Evolutionary conservation across 2,797 vertebrate species (phyloP).

Genomic region (Pangasius sanitwongsei): DNA sequence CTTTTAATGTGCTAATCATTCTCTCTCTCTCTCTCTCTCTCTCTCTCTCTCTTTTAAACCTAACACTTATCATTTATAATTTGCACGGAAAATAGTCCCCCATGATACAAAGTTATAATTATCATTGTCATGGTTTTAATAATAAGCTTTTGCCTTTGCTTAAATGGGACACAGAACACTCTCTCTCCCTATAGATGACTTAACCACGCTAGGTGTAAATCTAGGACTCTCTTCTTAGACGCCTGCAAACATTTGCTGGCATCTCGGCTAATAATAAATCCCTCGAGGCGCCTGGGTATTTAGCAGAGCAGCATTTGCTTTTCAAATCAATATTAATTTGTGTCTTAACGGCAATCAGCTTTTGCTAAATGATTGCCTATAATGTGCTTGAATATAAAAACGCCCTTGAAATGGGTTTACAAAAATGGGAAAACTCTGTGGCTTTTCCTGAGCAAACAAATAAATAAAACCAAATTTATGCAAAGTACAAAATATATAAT

Average conservation of each 20-base stretch:
- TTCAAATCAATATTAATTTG: slow-evolving; percentile 48
- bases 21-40: background rate
- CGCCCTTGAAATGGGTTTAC: slow-evolving; percentile 10
- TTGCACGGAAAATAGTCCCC: slow-evolving; percentile 43
- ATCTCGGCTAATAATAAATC: slow-evolving; percentile 45
- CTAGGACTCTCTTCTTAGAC: slow-evolving; percentile 12
- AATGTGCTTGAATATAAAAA: slow-evolving; percentile 28
- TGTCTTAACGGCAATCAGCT: slow-evolving; percentile 23
- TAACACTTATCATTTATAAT: slow-evolving; percentile 40
- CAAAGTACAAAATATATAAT: background rate
- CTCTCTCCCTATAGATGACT: background rate
- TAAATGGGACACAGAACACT: background rate
- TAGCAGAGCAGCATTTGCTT: slow-evolving; percentile 42
- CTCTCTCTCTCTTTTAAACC: slow-evolving; percentile 16
- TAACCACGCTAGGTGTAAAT: background rate
- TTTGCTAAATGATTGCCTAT: slow-evolving; percentile 26
- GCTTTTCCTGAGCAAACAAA: background rate
- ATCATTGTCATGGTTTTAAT: slow-evolving; percentile 22
- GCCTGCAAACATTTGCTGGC: slow-evolving; percentile 5
- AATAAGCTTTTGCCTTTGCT: background rate
- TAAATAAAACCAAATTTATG: background rate
- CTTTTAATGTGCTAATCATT: slow-evolving; percentile 49
- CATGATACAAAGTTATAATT: slow-evolving; percentile 41
- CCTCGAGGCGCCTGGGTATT: slow-evolving; percentile 32
- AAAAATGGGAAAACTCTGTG: background rate